Evolutionary conservation across 2,888 invertebrate species (phyloP), one percentile per base, ranked within the genome.

Genomic region (Stenichneumon culpator): DNA sequence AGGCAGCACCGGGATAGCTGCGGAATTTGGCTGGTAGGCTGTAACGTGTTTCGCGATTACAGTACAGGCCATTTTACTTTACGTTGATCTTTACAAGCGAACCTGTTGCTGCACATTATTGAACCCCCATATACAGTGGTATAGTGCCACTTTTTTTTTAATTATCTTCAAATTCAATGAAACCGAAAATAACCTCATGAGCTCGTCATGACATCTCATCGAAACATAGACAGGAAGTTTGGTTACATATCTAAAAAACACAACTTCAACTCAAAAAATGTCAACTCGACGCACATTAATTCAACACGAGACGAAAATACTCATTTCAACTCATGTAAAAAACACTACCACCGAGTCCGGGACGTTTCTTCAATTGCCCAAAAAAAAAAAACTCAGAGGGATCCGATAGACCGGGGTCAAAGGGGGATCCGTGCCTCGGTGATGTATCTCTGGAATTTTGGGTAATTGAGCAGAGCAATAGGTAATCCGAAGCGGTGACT

Each of bases 401-500:
- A 75, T 79, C 67, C 63, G 79, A 79, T 60, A 25, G 16, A 32
- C 54, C 36, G 72, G 72, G 78, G 70, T 79, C 82, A 87, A 85
- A 86, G 85, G 84, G 73, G 84, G 73, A 77, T 81, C 82, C 1
- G 57, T 65, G 63, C 67, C 60, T 28, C 80, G 75, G 82, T 82
- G 69, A 79, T 70, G 83, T 86, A 73, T 82, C 83, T 47, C 67
- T 47, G 75, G 84, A 84, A 88, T 88, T 88, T 88, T 82, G 87
- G 86, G 84, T 89, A 88, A 90, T 91, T 88, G 88, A 88, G 87
- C 88, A 88, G 28, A 14, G 82, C 86, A 89, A 90, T 89, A 86
- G 88, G 87, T 81, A 78, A 25, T 72, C 54, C 54, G 54, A 68
- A 67, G 52, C 68, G 67, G 67, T 63, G n/a, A 75, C 72, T 79